A percentile compares a stretch with the other conserved stretches of the same genome.
Conservation (phyloP, 2,113 vertebrate genomes). For the Nesoenas mayeri region DNA sequence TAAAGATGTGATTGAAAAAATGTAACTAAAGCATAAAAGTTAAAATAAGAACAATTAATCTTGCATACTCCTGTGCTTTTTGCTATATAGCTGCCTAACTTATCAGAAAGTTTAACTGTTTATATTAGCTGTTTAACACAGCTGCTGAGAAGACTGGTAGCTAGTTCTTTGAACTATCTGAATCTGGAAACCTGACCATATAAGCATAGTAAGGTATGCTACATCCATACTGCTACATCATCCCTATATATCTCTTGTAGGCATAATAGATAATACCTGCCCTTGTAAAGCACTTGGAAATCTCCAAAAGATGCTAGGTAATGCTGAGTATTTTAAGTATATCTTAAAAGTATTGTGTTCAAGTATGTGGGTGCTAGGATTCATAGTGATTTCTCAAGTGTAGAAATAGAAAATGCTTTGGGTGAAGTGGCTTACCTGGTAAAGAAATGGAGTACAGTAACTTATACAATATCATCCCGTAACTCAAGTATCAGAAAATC, state of each 20-base stretch:
- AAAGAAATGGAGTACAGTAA: not conserved
- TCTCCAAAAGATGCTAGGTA: not conserved
- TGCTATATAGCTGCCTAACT: not conserved
- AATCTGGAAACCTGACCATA: not conserved
- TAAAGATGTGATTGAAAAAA: not conserved
- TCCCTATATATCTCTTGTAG: not conserved
- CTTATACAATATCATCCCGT: not conserved
- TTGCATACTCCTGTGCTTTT: not conserved
- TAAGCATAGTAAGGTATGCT: not conserved
- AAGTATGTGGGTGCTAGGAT: not conserved
- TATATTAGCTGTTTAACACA: not conserved
- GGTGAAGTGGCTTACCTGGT: not conserved
- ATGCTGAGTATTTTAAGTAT: not conserved
- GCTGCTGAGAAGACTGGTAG: not conserved
- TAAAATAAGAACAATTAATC: not conserved
- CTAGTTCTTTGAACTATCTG: not conserved
- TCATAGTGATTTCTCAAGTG: not conserved
- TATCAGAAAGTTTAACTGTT: not conserved
- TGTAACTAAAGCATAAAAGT: not conserved
- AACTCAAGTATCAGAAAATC: not conserved
- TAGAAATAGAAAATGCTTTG: not conserved
- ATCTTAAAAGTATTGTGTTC: not conserved
- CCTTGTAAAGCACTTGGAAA: not conserved
- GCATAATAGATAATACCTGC: not conserved
- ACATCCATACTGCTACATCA: not conserved